Conservation (phyloP, 2,113 vertebrate genomes). For the Montifringilla adamsi region DNA sequence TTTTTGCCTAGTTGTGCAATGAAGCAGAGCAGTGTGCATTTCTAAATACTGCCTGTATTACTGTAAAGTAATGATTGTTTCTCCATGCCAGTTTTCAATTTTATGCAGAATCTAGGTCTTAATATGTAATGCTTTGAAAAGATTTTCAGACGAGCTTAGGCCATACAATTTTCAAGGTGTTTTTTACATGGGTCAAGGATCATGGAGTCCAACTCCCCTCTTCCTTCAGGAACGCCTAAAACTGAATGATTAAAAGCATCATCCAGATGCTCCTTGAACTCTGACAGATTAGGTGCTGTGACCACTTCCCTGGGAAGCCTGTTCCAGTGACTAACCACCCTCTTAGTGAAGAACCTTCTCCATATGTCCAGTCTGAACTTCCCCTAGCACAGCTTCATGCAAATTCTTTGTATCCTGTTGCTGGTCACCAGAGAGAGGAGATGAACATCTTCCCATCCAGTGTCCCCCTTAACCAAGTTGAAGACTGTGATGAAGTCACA, state of each 20-base stretch:
- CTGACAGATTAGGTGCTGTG: neutral
- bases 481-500: neutral
- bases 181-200: neutral
- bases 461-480: neutral
- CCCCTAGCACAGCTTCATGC: neutral
- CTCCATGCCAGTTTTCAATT: neutral
- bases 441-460: neutral
- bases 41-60: neutral
- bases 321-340: neutral
- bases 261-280: neutral
- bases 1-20: neutral
- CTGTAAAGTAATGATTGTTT: neutral
- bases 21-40: neutral
- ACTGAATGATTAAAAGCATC: neutral
- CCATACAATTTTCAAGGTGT: neutral
- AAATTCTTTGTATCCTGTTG: neutral
- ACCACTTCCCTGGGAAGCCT: neutral
- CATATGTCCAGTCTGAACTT: neutral
- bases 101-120: neutral
- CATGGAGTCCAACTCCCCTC: fast-evolving
- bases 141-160: neutral
- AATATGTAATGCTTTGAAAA: neutral
- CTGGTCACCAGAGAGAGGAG: neutral
- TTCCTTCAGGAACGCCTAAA: neutral
- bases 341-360: neutral